phyloP scores from a whole-genome alignment of 2,888 invertebrate genomes.

The Drosophila tanythrix region DNA sequence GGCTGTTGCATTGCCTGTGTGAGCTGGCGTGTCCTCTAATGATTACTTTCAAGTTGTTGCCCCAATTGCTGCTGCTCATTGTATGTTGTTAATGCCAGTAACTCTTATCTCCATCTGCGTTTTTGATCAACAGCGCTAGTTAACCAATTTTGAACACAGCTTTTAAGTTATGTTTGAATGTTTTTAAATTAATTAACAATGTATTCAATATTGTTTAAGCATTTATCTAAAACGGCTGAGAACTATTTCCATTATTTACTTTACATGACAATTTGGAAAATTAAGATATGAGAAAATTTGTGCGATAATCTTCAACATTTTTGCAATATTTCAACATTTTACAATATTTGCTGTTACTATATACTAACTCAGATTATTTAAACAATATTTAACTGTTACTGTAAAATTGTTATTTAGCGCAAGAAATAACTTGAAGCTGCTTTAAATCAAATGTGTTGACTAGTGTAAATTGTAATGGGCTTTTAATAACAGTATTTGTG shows the following conservation, averaged over 20 bases:
- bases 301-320: neutral
- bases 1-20: neutral
- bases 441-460: conserved; percentile 1
- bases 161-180: neutral
- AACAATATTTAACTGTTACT: neutral
- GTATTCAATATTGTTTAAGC: neutral
- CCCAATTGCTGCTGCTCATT: neutral
- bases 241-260: neutral
- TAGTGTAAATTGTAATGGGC: conserved; percentile 47
- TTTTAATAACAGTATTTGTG: conserved; percentile 67
- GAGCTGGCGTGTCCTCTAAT: conserved; percentile 26
- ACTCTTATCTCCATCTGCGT: conserved; percentile 14
- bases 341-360: too few relatives aligned
- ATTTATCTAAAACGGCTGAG: neutral
- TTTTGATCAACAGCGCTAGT: conserved; percentile 8
- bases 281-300: neutral
- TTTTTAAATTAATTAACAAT: neutral
- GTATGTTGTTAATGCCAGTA: conserved; percentile 20
- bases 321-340: neutral
- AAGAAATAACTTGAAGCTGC: neutral
- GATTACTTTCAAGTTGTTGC: neutral
- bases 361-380: neutral
- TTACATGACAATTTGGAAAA: neutral
- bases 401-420: neutral
- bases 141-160: neutral